A percentile compares a stretch with the other conserved stretches of the same genome.
Conservation (phyloP, 2,888 invertebrate genomes). For the Cantharis rustica region DNA sequence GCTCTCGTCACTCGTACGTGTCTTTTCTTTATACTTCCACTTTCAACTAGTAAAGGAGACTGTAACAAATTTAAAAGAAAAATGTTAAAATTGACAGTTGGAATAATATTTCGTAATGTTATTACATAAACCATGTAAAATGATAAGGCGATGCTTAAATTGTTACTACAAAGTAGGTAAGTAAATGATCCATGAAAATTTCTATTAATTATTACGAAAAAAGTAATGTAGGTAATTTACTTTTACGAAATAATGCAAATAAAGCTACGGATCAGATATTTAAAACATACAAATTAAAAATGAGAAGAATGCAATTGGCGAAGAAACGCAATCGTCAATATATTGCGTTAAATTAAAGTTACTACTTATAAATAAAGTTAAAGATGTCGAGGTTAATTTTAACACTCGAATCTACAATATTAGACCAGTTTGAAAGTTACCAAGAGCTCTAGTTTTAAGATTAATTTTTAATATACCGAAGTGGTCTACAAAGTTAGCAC, state of each 20-base stretch:
- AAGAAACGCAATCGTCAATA: constrained; percentile 12
- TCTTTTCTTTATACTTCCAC: constrained; percentile 46
- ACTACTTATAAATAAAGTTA: background rate
- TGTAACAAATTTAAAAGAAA: constrained; percentile 14
- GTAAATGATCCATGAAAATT: constrained; percentile 6
- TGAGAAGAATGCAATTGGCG: background rate
- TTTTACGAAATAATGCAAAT: background rate
- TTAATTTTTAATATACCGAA: background rate
- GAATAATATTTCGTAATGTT: background rate
- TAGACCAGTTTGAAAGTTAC: background rate
- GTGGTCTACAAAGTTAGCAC: background rate
- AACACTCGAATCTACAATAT: background rate
- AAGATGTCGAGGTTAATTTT: background rate
- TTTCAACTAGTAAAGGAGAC: constrained; percentile 14
- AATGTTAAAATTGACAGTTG: background rate
- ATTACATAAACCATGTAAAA: background rate
- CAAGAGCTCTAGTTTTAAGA: background rate
- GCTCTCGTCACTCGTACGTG: constrained; percentile 48
- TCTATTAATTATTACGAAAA: background rate
- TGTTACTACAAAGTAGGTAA: background rate
- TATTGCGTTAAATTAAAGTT: constrained; percentile 12
- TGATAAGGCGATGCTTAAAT: constrained; percentile 7
- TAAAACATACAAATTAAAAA: background rate
- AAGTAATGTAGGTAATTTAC: background rate
- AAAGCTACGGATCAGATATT: background rate